Base-by-base conservation (phyloP, 2,888 invertebrate species). In the Parnassius orleans region DNA sequence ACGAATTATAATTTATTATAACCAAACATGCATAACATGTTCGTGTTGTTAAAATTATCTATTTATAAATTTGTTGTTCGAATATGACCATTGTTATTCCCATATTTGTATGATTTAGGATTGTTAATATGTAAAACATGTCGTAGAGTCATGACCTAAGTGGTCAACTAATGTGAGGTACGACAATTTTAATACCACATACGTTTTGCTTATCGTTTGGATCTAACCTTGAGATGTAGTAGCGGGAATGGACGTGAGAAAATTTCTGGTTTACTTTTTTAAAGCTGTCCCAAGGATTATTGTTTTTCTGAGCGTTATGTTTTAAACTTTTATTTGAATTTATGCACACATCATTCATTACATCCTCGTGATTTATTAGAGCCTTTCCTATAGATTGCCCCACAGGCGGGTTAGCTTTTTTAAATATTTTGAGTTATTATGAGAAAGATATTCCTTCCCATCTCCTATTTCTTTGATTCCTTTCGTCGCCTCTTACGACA, bases 211-310 rank as follows among this genome's bases (percentile, higher is more conserved):
- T 78, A 83, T 85, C 83, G 78, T 69, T 67, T 64, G 63, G 60
- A 86, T 87, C 86, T 86, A 79, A 82, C 86, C 87, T 87, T 86
- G 81, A 77, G 68, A 71, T 48, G 48, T 68, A 73, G 80, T 77
- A 81, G 79, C 78, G 67, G 67, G 69, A 67, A 69, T 57, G 70
- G 70, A 87, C 85, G 84, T 86, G 86, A 85, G 79, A 85, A 81
- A 76, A 82, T 85, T 79, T 71, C 48, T 52, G 42, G 19, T 14
- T 54, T 52, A 48, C 41, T 47, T 60, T 55, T 53, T 53, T 51
- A n/a, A 50, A 50, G 3, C 1, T 33, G 7, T 33, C 33, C 33
- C 33, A 33, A 24, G 0, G 33, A 33, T 33, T 19, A 19, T 33
- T 33, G 3, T 24, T 24, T 33, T 5, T 33, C 7, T 5, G 1